Evolutionary conservation across 1,140 invertebrate genomes (phyloP).

Genomic region (Pseudobourletiella spinata): DNA sequence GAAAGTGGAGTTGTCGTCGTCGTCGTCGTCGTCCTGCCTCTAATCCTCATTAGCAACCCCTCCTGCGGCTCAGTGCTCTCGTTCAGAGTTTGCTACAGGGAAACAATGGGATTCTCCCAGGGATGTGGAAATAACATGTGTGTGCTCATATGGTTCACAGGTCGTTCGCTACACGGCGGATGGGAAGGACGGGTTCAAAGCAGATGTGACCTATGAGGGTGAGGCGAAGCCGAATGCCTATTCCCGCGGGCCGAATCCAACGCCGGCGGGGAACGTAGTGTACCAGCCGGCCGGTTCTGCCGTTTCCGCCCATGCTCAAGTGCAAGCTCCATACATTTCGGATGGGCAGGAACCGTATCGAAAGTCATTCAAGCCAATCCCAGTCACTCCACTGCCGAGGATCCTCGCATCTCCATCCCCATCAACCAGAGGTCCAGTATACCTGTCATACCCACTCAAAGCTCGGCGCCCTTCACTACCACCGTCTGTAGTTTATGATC

Average conservation of each 20-base stretch:
- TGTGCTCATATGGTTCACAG: too few relatives aligned
- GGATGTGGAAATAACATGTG: too few relatives aligned
- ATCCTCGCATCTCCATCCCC: not conserved
- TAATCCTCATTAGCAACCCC: too few relatives aligned
- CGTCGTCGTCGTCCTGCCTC: too few relatives aligned
- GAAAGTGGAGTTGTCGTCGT: too few relatives aligned
- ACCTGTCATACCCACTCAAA: constrained; percentile 1
- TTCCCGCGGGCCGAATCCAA: not conserved
- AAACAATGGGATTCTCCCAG: too few relatives aligned
- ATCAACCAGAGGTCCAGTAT: not conserved
- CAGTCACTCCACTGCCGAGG: not conserved
- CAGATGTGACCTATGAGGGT: constrained; percentile 67
- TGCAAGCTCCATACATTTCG: not conserved
- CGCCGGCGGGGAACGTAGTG: not conserved
- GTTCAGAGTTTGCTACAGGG: too few relatives aligned
- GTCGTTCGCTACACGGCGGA: constrained; percentile 68
- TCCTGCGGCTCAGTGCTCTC: too few relatives aligned
- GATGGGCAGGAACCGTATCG: not conserved
- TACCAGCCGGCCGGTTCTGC: not conserved
- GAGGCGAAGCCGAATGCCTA: constrained; percentile 43
- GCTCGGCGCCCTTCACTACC: not conserved
- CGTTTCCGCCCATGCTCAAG: not conserved
- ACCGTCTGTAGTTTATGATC: not conserved
- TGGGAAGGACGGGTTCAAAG: constrained; percentile 66
- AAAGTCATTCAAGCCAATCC: not conserved